Percentiles rank a stretch among this genome's conserved stretches.
These are phyloP conservation scores for Biston betularia DNA, from an alignment of 2,888 invertebrate genomes.

Conservation along the genomic window DNA sequence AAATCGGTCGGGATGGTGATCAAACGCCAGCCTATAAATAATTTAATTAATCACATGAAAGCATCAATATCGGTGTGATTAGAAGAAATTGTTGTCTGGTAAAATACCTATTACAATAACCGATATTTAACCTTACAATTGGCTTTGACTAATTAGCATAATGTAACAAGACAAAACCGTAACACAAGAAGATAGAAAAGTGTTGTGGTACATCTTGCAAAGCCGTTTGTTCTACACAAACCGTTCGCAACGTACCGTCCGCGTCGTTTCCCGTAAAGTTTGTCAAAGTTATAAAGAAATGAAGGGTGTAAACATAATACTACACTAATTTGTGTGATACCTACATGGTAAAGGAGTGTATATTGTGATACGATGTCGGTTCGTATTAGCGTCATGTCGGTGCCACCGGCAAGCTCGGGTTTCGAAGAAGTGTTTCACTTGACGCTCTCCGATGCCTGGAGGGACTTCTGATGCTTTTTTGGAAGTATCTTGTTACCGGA, in stretches of 20 bases:
- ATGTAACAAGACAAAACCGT: no score
- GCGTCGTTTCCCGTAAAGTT: slow-evolving; percentile 67
- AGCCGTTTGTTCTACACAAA: slow-evolving; percentile 24
- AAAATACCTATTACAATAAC: no score
- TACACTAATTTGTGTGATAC: slow-evolving; percentile 79
- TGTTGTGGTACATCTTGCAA: background rate
- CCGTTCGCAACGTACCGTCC: slow-evolving; percentile 42
- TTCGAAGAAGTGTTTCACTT: slow-evolving; percentile 82
- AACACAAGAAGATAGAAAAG: no score
- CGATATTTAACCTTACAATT: no score
- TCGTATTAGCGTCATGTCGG: slow-evolving; percentile 67
- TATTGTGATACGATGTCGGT: slow-evolving; percentile 80
- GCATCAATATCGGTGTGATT: no score
- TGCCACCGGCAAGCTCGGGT: slow-evolving; percentile 65
- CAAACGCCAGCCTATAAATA: no score
- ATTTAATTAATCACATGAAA: no score
- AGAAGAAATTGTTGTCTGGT: no score
- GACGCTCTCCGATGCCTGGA: slow-evolving; percentile 70
- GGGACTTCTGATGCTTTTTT: slow-evolving; percentile 57
- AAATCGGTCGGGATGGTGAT: no score
- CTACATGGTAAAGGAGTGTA: slow-evolving; percentile 75
- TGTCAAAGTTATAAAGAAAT: slow-evolving; percentile 71
- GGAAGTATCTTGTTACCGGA: slow-evolving; percentile 47
- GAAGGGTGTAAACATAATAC: slow-evolving; percentile 78
- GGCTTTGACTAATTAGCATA: no score